A percentile compares a stretch with the other conserved stretches of the same genome.
Evolutionary conservation across 2,888 invertebrate genomes (phyloP).

Genomic region (Punctoribates punctum): DNA sequence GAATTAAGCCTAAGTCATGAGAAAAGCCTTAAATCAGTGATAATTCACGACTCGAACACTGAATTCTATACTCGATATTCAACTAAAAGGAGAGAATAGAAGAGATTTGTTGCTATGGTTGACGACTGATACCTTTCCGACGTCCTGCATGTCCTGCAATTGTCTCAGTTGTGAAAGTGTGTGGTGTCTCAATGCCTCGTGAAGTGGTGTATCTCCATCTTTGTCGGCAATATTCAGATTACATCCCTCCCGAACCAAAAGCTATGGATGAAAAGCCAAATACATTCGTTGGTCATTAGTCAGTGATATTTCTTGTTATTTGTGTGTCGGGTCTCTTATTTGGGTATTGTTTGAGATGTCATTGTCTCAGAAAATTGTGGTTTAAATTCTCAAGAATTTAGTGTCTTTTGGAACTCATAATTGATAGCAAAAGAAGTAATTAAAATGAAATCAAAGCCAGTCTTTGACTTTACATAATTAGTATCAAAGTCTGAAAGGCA

Average conservation of each 20-base stretch:
- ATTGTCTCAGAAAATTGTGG: too few species aligned
- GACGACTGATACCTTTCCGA: slow-evolving; percentile 47
- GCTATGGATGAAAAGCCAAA: slow-evolving; percentile 54
- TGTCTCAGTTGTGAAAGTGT: slow-evolving; percentile 91
- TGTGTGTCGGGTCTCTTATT: too few species aligned
- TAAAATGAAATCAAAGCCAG: not conserved
- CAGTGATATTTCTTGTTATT: too few species aligned
- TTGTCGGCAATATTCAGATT: slow-evolving; percentile 94
- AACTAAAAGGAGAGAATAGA: not conserved
- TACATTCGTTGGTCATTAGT: not conserved
- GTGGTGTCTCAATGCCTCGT: slow-evolving; percentile 91
- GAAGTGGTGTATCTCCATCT: slow-evolving; percentile 81
- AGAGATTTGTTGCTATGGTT: not conserved
- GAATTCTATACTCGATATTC: not conserved
- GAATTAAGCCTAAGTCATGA: too few species aligned
- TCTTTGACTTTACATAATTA: not conserved
- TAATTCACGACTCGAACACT: not conserved
- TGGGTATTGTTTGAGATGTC: too few species aligned
- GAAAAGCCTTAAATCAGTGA: too few species aligned
- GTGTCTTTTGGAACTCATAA: too few species aligned
- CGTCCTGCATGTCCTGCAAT: slow-evolving; percentile 86
- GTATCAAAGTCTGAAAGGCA: too few species aligned
- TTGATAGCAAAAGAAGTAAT: too few species aligned
- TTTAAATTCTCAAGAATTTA: too few species aligned
- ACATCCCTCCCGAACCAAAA: slow-evolving; percentile 85